These are phyloP conservation scores for Poecilia velifera DNA, from an alignment of 2,797 vertebrate species.

Conservation along the genomic window DNA sequence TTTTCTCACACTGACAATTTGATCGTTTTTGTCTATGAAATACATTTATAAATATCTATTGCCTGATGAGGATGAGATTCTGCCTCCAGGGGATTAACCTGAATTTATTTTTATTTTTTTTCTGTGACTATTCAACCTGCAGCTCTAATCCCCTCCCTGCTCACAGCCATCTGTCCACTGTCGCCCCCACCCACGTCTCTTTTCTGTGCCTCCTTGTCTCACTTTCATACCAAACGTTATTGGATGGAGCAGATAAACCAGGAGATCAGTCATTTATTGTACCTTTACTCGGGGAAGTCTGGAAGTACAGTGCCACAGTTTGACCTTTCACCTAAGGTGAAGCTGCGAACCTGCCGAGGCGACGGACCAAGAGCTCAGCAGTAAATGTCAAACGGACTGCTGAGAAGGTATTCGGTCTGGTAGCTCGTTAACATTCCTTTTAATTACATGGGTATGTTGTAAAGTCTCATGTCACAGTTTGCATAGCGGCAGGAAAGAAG, in stretches of 20 bases:
- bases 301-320: not conserved
- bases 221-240: constrained; percentile 19
- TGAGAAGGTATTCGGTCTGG: constrained; percentile 47
- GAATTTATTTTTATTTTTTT: constrained; percentile 19
- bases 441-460: constrained; percentile 56
- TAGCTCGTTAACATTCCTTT: constrained; percentile 58
- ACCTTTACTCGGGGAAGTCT: constrained; percentile 1
- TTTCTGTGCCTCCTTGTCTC: constrained; percentile 15
- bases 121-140: constrained; percentile 42
- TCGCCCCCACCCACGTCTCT: constrained; percentile 4
- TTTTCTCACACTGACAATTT: constrained; percentile 20
- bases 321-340: constrained; percentile 1
- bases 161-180: constrained; percentile 62
- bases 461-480: constrained; percentile 26
- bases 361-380: constrained; percentile 21
- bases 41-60: not conserved
- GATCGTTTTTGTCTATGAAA: constrained; percentile 14
- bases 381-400: constrained; percentile 70
- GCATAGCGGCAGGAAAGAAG: constrained; percentile 30
- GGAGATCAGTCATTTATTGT: not conserved
- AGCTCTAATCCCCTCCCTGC: constrained; percentile 59
- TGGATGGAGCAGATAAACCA: constrained; percentile 15
- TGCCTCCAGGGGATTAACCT: constrained; percentile 51
- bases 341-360: constrained; percentile 19
- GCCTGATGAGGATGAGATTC: constrained; percentile 33